These are phyloP conservation scores for Alloscopus bannaensis DNA, from an alignment of 2,888 invertebrate genomes.

Conservation along the genomic window DNA sequence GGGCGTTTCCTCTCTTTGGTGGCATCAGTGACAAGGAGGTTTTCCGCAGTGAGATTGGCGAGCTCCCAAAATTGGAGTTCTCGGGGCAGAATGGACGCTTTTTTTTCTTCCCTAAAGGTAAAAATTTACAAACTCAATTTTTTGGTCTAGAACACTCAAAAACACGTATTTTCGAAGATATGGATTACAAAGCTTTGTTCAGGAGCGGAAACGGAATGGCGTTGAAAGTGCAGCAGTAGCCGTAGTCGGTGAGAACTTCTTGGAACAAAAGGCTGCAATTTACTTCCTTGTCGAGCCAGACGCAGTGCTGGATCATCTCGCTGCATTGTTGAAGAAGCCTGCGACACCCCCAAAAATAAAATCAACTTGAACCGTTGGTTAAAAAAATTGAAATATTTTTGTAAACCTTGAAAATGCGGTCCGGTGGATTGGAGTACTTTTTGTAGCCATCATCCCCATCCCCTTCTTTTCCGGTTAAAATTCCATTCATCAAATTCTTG, in stretches of 20 bases:
- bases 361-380: too few relatives aligned
- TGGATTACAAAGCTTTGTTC: conserved; percentile 4
- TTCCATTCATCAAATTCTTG: too few relatives aligned
- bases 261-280: conserved; percentile 84
- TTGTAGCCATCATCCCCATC: too few relatives aligned
- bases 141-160: neutral
- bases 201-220: conserved; percentile 80
- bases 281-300: conserved; percentile 80
- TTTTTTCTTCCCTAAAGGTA: conserved; percentile 36
- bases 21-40: conserved; percentile 30
- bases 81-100: conserved; percentile 43
- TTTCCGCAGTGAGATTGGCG: conserved; percentile 34
- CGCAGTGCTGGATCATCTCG: conserved; percentile 83
- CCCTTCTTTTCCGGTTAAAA: too few relatives aligned
- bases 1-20: conserved; percentile 50
- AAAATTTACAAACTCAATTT: neutral
- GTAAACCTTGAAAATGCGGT: too few relatives aligned
- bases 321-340: conserved; percentile 85
- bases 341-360: conserved; percentile 80
- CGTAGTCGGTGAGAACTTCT: conserved; percentile 87
- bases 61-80: conserved; percentile 34
- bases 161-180: neutral
- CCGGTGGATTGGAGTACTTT: too few relatives aligned
- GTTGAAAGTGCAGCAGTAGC: conserved; percentile 84
- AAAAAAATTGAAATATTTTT: conserved; percentile 26